Conservation (phyloP, 2,797 vertebrate species). For the Erpetoichthys calabaricus region DNA sequence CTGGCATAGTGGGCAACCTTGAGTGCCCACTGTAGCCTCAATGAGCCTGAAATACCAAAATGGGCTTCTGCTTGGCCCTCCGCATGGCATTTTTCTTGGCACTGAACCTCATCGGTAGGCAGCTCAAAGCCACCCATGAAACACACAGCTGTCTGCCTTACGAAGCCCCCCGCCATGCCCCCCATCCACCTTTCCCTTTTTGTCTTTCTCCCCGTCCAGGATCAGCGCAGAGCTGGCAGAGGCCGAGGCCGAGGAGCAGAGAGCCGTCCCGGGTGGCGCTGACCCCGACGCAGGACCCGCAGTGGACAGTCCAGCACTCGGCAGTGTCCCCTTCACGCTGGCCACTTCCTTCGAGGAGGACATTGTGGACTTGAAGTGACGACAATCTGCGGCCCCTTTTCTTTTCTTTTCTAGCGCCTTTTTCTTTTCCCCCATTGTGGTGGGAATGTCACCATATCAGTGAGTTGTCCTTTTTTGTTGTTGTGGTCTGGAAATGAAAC, state of each 20-base stretch:
- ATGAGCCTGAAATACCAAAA: too few relatives aligned
- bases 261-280: conserved; percentile 49
- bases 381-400: conserved; percentile 45
- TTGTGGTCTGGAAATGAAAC: conserved; percentile 14
- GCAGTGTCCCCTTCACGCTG: conserved; percentile 50
- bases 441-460: conserved; percentile 23
- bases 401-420: conserved; percentile 13
- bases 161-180: too few relatives aligned
- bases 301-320: conserved; percentile 54
- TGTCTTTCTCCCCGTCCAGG: conserved; percentile 41
- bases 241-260: conserved; percentile 50
- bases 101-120: too few relatives aligned
- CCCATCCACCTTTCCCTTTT: not conserved
- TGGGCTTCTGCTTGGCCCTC: too few relatives aligned
- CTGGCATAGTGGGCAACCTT: too few relatives aligned
- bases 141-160: too few relatives aligned
- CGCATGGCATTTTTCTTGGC: too few relatives aligned
- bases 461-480: conserved; percentile 21
- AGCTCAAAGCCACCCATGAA: too few relatives aligned
- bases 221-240: conserved; percentile 59
- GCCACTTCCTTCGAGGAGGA: conserved; percentile 76
- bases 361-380: conserved; percentile 85
- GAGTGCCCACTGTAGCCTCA: too few relatives aligned
- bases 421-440: too few relatives aligned
- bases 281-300: conserved; percentile 50